Conservation (phyloP, 2,888 invertebrate species). For the Brenthis daphne region DNA sequence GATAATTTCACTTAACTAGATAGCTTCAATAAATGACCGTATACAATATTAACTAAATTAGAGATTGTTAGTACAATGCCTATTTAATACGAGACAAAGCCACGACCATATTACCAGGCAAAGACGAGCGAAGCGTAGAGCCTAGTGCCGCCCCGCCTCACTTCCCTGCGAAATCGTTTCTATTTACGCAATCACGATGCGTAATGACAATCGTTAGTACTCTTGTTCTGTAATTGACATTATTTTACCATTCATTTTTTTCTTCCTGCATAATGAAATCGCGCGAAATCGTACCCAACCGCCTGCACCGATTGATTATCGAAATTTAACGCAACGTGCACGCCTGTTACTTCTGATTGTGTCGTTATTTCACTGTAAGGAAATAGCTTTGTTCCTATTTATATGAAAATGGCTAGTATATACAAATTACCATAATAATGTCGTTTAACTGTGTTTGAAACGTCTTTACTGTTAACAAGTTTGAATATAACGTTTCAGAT, state of each 20-base stretch:
- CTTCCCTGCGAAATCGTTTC: conserved; percentile 66
- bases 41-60: conserved; percentile 50
- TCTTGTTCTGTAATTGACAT: conserved; percentile 76
- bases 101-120: conserved; percentile 68
- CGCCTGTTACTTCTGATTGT: conserved; percentile 32
- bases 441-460: conserved; percentile 21
- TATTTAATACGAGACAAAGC: conserved; percentile 40
- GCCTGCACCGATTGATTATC: conserved; percentile 46
- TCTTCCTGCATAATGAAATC: conserved; percentile 70
- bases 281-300: conserved; percentile 63
- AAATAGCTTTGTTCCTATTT: conserved; percentile 23
- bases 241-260: conserved; percentile 76
- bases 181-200: conserved; percentile 77
- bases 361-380: conserved; percentile 29
- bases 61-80: conserved; percentile 48
- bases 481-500: not conserved
- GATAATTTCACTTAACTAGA: conserved; percentile 22
- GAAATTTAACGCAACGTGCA: conserved; percentile 39
- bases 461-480: conserved; percentile 19
- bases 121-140: conserved; percentile 73
- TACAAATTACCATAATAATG: conserved; percentile 25
- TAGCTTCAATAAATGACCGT: conserved; percentile 18
- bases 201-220: conserved; percentile 77
- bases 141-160: conserved; percentile 62
- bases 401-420: conserved; percentile 27